Evolutionary conservation across 1,140 invertebrate species (phyloP), one percentile per base, ranked within the genome.

Genomic region (Mya arenaria): DNA sequence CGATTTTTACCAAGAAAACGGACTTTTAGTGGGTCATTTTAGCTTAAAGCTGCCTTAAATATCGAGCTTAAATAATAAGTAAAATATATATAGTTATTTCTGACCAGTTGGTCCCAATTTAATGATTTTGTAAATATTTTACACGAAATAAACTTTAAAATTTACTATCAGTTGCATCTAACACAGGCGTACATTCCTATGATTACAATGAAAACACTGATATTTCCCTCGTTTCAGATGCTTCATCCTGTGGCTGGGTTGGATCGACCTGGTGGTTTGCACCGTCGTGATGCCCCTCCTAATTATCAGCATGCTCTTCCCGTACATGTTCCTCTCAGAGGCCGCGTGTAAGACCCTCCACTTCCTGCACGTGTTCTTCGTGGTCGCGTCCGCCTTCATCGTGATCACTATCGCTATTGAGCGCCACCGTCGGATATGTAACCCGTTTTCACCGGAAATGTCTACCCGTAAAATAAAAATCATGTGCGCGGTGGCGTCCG

Each of bases 191-290:
- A n/a, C n/a, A n/a, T n/a, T n/a, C n/a, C n/a, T n/a, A n/a, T n/a
- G n/a, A n/a, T n/a, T n/a, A n/a, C n/a, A n/a, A n/a, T n/a, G n/a
- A n/a, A n/a, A n/a, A n/a, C n/a, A n/a, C n/a, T n/a, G n/a, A n/a
- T n/a, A n/a, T n/a, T n/a, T 56, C 28, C 19, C n/a, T 56, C 4
- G n/a, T 56, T 56, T 56, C 55, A 41, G 75, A 56, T 72, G 78
- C 36, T 80, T 80, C 44, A 80, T 80, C 32, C n/a, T 80, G n/a
- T 69, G 52, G 66, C 66, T 80, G n/a, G 78, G 56, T 13, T 60
- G 65, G 52, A 71, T 71, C 1, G 78, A 80, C 36, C 36, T 80
- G 15, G 48, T 80, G 36, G 56, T 68, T 13, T 80, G 65, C 41
- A 48, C 28, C n/a, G 65, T 80, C 15, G 68, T 52, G 3, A 80